A percentile compares a stretch with the other conserved stretches of the same genome.
phyloP scores from a whole-genome alignment of 2,113 vertebrate genomes.

The Dromaius novaehollandiae region DNA sequence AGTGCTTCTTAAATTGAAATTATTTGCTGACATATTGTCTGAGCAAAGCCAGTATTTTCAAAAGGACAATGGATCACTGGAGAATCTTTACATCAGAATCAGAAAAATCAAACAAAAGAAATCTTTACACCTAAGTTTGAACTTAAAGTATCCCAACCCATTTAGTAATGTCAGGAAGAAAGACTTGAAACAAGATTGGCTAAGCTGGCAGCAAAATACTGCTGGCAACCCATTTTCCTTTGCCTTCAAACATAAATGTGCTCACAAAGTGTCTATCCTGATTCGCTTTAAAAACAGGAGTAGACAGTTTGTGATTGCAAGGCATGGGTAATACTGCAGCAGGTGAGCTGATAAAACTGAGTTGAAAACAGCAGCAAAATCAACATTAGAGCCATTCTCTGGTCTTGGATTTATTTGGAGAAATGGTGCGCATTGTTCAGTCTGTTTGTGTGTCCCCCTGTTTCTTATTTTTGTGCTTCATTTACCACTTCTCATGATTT shows the following conservation, averaged over 20 bases:
- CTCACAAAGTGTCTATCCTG: neutral
- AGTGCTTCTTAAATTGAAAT: neutral
- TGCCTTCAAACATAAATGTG: neutral
- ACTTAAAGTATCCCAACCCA: neutral
- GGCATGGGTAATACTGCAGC: neutral
- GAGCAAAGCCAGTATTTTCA: neutral
- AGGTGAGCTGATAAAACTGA: neutral
- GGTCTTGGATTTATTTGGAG: neutral
- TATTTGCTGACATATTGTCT: neutral
- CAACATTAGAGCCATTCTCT: neutral
- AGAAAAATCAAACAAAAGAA: neutral
- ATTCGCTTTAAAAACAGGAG: neutral
- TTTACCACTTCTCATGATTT: neutral
- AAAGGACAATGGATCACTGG: neutral
- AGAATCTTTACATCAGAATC: neutral
- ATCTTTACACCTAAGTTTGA: neutral
- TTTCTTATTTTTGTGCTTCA: neutral
- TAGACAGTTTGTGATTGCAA: neutral
- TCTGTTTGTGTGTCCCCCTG: neutral
- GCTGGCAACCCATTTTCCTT: neutral
- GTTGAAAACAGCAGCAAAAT: neutral
- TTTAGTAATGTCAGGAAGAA: neutral
- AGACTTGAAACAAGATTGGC: neutral
- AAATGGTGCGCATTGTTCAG: neutral
- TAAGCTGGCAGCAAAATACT: neutral